Conservation (phyloP, 2,888 invertebrate genomes). For the Drosophila koepferae region DNA sequence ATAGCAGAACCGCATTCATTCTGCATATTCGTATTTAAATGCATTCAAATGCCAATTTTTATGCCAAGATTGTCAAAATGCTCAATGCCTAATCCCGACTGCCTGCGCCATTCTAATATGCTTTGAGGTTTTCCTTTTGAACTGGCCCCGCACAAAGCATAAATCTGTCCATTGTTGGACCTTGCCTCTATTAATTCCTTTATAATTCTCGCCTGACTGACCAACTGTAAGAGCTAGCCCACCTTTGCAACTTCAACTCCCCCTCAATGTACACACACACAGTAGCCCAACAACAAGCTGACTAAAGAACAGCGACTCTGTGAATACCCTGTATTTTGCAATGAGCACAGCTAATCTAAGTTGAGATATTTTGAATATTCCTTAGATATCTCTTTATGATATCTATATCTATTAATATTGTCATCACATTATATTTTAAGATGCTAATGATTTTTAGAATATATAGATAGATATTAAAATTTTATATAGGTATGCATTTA, state of each 20-base stretch:
- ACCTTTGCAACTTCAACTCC: conserved; percentile 47
- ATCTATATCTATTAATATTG: background rate
- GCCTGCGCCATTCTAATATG: conserved; percentile 44
- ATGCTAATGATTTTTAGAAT: background rate
- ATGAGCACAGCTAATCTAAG: too few species aligned
- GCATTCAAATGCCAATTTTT: conserved; percentile 78
- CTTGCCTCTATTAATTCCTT: conserved; percentile 78
- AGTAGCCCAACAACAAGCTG: conserved; percentile 16
- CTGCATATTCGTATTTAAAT: conserved; percentile 65
- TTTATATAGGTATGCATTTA: too few species aligned
- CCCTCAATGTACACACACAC: conserved; percentile 27
- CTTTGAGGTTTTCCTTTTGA: conserved; percentile 65
- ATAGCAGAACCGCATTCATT: conserved; percentile 38
- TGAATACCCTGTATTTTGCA: conserved; percentile 13
- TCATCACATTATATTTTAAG: background rate
- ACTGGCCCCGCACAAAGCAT: conserved; percentile 48
- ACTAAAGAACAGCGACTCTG: background rate
- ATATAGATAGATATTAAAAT: background rate
- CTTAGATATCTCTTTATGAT: background rate
- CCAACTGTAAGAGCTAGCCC: conserved; percentile 59
- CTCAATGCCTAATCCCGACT: conserved; percentile 60
- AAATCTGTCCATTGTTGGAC: conserved; percentile 61
- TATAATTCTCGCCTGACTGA: conserved; percentile 82
- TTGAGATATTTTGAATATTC: background rate
- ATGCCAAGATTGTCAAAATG: conserved; percentile 62